Conservation (phyloP, 1,140 invertebrate genomes). For the Armadillidium nasatum region DNA sequence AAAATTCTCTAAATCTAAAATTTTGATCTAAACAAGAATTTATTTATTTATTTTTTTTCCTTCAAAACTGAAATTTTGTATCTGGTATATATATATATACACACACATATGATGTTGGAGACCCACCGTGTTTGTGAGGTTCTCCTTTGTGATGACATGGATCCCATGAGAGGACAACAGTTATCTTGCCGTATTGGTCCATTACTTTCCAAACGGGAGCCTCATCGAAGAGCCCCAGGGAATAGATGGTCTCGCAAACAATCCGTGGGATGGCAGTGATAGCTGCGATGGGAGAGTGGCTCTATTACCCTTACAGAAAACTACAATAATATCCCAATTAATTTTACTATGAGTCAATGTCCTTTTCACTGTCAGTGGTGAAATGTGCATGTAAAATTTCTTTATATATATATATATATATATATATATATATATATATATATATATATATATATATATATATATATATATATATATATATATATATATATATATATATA, state of each 20-base stretch:
- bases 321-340: neutral
- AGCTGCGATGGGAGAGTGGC: constrained; percentile 52
- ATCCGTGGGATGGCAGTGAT: constrained; percentile 92
- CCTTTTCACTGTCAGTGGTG: neutral
- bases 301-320: constrained; percentile 38
- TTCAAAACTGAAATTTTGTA: too few species aligned
- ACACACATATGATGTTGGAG: neutral
- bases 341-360: too few species aligned
- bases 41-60: too few species aligned
- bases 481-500: constrained; percentile 21
- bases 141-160: constrained; percentile 34
- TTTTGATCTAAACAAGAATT: too few species aligned
- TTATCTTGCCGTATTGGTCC: constrained; percentile 50
- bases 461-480: constrained; percentile 18
- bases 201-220: constrained; percentile 55
- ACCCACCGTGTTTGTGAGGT: constrained; percentile 26
- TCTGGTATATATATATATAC: too few species aligned
- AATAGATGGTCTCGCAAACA: constrained; percentile 92
- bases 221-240: constrained; percentile 86
- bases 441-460: constrained; percentile 5
- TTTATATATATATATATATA: constrained; percentile 14
- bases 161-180: constrained; percentile 49
- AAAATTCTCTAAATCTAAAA: too few species aligned
- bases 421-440: neutral
- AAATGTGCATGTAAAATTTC: neutral